Evolutionary conservation across 2,888 invertebrate genomes (phyloP).

Genomic region (Cerceris rybyensis): DNA sequence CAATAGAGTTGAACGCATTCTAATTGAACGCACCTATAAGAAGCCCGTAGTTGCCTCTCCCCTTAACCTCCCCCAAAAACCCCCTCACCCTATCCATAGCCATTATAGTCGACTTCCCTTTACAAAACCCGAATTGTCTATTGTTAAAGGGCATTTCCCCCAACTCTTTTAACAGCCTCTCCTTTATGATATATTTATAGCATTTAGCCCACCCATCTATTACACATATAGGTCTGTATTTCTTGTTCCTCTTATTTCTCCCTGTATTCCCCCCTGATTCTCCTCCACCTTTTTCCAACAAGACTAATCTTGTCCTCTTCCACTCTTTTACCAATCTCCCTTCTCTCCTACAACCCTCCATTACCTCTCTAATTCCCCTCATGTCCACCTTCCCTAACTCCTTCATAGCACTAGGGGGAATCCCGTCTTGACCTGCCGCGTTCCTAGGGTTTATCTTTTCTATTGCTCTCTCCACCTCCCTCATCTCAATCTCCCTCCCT

Average conservation of each 20-base stretch:
- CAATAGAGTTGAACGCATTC: background rate
- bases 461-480: too few species aligned
- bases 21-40: background rate
- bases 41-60: background rate
- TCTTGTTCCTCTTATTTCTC: background rate
- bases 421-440: too few species aligned
- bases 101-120: background rate
- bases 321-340: too few species aligned
- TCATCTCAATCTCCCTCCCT: too few species aligned
- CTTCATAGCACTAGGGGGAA: too few species aligned
- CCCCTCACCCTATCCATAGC: background rate
- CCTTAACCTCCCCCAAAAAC: background rate
- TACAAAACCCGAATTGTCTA: background rate
- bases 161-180: background rate
- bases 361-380: too few species aligned
- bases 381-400: too few species aligned
- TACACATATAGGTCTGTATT: background rate
- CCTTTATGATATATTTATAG: background rate
- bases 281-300: too few species aligned
- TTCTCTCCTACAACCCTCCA: too few species aligned
- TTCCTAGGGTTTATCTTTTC: too few species aligned
- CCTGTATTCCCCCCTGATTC: too few species aligned
- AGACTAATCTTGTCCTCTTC: too few species aligned
- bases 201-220: background rate
- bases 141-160: background rate